Percentiles rank a stretch among this genome's conserved stretches.
phyloP scores from a whole-genome alignment of 2,797 vertebrate genomes.

The Danionella dracula region DNA sequence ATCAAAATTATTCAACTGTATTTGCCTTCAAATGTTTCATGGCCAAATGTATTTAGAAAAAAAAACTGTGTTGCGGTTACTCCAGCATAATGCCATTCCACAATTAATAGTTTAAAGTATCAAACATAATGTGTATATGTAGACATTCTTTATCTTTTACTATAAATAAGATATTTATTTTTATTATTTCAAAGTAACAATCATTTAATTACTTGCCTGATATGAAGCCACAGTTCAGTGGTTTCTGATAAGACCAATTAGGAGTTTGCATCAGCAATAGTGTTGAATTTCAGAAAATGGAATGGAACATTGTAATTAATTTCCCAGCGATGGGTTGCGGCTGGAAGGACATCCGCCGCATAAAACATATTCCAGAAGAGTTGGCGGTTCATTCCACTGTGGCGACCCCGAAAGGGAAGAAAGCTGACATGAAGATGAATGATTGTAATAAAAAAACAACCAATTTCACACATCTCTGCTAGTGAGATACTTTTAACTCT shows the following conservation, averaged over 20 bases:
- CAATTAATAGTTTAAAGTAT: constrained; percentile 1
- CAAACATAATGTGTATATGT: constrained; percentile 10
- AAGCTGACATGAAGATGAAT: too few relatives aligned
- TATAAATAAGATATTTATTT: constrained; percentile 64
- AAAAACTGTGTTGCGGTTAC: background rate
- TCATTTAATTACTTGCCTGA: background rate
- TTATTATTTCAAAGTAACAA: background rate
- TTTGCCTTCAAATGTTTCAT: constrained; percentile 29
- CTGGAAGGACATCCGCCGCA: too few relatives aligned
- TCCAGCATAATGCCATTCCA: background rate
- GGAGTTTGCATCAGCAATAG: too few relatives aligned
- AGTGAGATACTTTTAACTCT: too few relatives aligned
- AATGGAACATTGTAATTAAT: too few relatives aligned
- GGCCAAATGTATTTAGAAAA: constrained; percentile 11
- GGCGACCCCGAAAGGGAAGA: too few relatives aligned
- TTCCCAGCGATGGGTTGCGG: too few relatives aligned
- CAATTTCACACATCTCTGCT: too few relatives aligned
- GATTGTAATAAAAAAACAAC: too few relatives aligned
- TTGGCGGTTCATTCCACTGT: too few relatives aligned
- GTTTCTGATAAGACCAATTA: background rate
- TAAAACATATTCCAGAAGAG: too few relatives aligned
- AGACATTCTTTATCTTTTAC: constrained; percentile 31
- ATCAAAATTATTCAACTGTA: background rate
- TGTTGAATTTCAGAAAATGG: too few relatives aligned
- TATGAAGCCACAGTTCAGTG: constrained; percentile 14